Percentiles rank a stretch among this genome's conserved stretches.
Evolutionary conservation across 2,797 vertebrate species (phyloP).

Genomic region (Mormyrus hasselquistii): DNA sequence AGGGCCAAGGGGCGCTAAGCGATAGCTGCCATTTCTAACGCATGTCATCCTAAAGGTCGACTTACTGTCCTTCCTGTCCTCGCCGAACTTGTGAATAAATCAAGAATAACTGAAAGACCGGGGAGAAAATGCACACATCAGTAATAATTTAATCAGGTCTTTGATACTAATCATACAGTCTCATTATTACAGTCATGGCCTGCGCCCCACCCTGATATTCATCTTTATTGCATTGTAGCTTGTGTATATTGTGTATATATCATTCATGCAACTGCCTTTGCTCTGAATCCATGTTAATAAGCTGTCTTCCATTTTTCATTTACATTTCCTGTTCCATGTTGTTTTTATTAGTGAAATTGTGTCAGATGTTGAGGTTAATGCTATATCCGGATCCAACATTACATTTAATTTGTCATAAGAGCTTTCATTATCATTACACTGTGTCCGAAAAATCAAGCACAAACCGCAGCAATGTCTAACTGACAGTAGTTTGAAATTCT

Average conservation of each 20-base stretch:
- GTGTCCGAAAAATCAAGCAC: not conserved
- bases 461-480: not conserved
- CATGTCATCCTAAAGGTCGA: constrained; percentile 21
- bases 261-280: not conserved
- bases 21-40: not conserved
- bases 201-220: not conserved
- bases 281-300: not conserved
- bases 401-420: not conserved
- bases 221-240: not conserved
- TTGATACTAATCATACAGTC: constrained; percentile 1
- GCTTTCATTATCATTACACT: not conserved
- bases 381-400: not conserved
- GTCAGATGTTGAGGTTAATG: constrained; percentile 1
- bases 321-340: not conserved
- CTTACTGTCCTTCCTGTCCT: not conserved
- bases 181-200: constrained; percentile 5
- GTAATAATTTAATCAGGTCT: not conserved
- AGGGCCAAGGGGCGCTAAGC: not conserved
- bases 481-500: constrained; percentile 1
- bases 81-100: constrained; percentile 8
- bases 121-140: not conserved
- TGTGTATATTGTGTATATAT: not conserved
- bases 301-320: not conserved
- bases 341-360: not conserved
- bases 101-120: not conserved